These are phyloP conservation scores for Leptocoma aspasia DNA, from an alignment of 2,113 vertebrate species.

Conservation along the genomic window DNA sequence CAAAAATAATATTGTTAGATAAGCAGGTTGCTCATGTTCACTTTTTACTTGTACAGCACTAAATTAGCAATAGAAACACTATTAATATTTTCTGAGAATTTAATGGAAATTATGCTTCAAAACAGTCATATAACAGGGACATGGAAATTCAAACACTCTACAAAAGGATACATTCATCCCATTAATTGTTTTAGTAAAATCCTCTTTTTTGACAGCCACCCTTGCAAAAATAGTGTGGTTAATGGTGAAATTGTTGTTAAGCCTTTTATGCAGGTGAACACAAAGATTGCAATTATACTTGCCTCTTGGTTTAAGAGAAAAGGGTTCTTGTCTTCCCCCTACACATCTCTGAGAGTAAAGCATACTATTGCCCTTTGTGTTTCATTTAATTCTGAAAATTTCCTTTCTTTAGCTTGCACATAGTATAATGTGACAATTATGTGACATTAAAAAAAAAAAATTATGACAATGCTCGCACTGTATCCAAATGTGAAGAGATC, in stretches of 20 bases:
- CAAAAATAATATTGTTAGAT: not conserved
- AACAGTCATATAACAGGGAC: not conserved
- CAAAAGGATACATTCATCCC: not conserved
- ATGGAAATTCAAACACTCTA: not conserved
- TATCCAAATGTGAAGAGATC: slow-evolving; percentile 28
- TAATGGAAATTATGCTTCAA: not conserved
- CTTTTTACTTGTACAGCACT: not conserved
- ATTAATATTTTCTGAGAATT: not conserved
- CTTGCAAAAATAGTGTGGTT: not conserved
- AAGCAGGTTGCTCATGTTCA: not conserved
- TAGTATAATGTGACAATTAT: not conserved
- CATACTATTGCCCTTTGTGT: not conserved
- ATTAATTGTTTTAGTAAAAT: not conserved
- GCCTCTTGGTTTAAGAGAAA: not conserved
- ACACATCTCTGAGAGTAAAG: not conserved
- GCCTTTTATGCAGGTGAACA: not conserved
- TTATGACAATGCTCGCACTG: not conserved
- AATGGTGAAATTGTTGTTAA: not conserved
- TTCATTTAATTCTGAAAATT: not conserved
- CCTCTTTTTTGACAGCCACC: not conserved
- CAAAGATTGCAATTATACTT: not conserved
- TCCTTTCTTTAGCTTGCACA: not conserved
- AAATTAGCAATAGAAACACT: not conserved
- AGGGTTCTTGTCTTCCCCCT: not conserved
- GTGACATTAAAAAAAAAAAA: slow-evolving; percentile 24